A percentile compares a stretch with the other conserved stretches of the same genome.
Conservation (phyloP, 2,113 vertebrate genomes). For the Petromus typicus region DNA sequence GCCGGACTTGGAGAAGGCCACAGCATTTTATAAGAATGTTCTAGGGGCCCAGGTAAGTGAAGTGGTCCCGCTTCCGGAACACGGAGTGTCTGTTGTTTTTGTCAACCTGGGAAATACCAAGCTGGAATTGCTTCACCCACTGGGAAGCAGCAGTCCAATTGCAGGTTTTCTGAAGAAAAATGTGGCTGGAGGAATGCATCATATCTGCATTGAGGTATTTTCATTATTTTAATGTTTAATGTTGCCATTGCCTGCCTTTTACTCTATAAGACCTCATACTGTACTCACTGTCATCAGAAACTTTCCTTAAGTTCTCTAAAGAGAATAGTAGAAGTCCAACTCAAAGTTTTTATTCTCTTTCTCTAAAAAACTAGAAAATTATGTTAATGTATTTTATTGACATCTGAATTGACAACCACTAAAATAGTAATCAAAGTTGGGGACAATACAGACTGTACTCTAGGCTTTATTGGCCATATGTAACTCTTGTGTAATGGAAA, state of each 20-base stretch:
- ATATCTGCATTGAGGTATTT: slow-evolving; percentile 97
- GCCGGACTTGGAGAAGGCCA: slow-evolving; percentile 93
- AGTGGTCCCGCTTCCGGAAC: slow-evolving; percentile 91
- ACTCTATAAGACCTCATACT: background rate
- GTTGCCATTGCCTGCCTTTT: background rate
- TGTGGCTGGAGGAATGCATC: slow-evolving; percentile 96
- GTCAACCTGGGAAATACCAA: slow-evolving; percentile 97
- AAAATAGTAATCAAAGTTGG: background rate
- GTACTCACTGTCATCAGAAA: background rate
- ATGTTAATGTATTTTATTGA: background rate
- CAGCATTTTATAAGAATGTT: slow-evolving; percentile 91
- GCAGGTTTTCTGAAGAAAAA: slow-evolving; percentile 95
- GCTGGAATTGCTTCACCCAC: slow-evolving; percentile 95
- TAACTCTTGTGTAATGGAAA: background rate
- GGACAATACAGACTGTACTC: background rate
- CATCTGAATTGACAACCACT: background rate
- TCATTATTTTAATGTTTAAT: background rate
- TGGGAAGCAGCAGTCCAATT: slow-evolving; percentile 95
- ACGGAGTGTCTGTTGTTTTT: slow-evolving; percentile 96
- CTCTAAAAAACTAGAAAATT: background rate
- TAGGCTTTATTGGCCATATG: background rate
- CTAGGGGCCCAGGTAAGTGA: slow-evolving; percentile 94
- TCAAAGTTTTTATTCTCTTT: background rate
- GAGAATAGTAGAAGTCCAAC: background rate
- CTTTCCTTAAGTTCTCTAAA: background rate